These are phyloP conservation scores for Tupiocoris notatus DNA, from an alignment of 2,888 invertebrate genomes.

Conservation along the genomic window DNA sequence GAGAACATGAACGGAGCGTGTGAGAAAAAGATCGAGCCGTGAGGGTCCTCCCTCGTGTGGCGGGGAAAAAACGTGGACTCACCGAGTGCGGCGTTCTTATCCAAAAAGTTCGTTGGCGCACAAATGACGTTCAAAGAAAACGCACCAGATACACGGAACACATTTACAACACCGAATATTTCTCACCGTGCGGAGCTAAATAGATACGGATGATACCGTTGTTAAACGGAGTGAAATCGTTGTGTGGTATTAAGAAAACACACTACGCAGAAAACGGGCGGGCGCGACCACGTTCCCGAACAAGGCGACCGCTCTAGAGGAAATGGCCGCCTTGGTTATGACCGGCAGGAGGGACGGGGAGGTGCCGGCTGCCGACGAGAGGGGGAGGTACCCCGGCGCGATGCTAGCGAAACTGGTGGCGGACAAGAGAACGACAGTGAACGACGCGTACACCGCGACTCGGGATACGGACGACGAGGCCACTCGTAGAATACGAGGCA, in stretches of 20 bases:
- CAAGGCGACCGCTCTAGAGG: constrained; percentile 34
- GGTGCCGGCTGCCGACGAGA: neutral
- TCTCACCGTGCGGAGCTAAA: too few relatives aligned
- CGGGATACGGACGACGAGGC: neutral
- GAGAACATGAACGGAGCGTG: too few relatives aligned
- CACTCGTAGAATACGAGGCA: too few relatives aligned
- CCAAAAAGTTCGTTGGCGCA: too few relatives aligned
- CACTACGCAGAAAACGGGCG: neutral
- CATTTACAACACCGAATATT: neutral
- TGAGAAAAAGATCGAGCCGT: too few relatives aligned
- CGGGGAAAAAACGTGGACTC: neutral
- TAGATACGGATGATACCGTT: too few relatives aligned
- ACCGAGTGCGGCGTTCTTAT: neutral
- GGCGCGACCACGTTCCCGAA: neutral
- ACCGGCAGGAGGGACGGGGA: neutral
- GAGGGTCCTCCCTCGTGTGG: neutral
- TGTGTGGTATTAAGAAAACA: too few relatives aligned
- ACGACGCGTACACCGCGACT: too few relatives aligned
- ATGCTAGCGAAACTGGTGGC: neutral
- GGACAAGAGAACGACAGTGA: too few relatives aligned
- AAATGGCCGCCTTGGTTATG: constrained; percentile 46
- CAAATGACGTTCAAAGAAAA: too few relatives aligned
- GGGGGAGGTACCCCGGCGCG: neutral
- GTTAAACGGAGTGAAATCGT: too few relatives aligned
- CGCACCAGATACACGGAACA: neutral